Conservation (phyloP, 2,888 invertebrate genomes). For the Micoletzkya japonica region DNA sequence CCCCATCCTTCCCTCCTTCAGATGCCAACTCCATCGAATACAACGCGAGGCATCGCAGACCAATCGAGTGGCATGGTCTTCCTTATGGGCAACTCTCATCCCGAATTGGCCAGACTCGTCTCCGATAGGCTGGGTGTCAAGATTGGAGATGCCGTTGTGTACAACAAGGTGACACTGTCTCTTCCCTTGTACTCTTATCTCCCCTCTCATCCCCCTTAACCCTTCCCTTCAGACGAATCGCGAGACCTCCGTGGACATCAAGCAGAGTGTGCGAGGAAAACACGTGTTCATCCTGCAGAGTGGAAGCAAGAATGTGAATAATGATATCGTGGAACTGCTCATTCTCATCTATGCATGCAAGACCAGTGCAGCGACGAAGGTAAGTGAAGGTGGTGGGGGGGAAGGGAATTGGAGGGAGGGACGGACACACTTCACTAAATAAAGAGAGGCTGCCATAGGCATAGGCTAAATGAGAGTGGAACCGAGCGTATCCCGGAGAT, state of each 20-base stretch:
- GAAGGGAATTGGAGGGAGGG: neutral
- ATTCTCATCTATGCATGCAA: conserved; percentile 98
- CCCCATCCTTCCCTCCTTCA: neutral
- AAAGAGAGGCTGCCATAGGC: neutral
- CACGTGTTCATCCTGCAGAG: conserved; percentile 98
- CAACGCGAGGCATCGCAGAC: no score
- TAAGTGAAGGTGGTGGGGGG: neutral
- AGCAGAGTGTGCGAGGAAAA: conserved; percentile 94
- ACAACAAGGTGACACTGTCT: conserved; percentile 84
- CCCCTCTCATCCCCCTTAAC: no score
- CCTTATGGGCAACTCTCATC: conserved; percentile 93
- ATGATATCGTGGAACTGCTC: conserved; percentile 95
- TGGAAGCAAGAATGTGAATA: conserved; percentile 95
- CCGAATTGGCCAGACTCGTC: conserved; percentile 85
- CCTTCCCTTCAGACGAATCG: conserved; percentile 24
- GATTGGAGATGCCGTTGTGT: conserved; percentile 77
- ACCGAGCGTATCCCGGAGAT: neutral
- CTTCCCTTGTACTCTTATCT: no score
- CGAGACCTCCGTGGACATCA: conserved; percentile 96
- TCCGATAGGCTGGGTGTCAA: conserved; percentile 71
- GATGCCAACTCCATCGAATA: neutral
- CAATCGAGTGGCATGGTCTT: conserved; percentile 82
- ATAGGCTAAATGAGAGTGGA: neutral
- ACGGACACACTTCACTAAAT: neutral
- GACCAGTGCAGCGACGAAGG: conserved; percentile 73